Percentiles rank a stretch among this genome's conserved stretches.
These are phyloP conservation scores for Phyllostomus hastatus DNA, from an alignment of 2,113 vertebrate genomes.

Conservation along the genomic window DNA sequence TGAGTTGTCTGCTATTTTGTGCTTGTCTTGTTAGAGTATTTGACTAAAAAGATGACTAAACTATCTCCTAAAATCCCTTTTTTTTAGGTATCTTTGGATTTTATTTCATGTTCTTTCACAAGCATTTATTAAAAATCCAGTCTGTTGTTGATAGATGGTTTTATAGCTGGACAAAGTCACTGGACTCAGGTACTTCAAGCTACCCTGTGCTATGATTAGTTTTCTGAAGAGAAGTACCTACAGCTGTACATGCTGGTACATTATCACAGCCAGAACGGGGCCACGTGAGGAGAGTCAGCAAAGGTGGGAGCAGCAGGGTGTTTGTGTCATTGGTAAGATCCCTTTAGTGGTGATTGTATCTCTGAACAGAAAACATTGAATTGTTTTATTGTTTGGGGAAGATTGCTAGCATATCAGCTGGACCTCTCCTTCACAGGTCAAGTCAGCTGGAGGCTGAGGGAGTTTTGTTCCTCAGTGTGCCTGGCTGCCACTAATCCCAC, in stretches of 20 bases:
- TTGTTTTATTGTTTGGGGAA: background rate
- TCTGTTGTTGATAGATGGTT: background rate
- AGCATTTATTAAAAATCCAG: background rate
- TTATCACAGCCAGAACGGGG: background rate
- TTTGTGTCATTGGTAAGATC: conserved; percentile 1
- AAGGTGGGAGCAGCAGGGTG: background rate
- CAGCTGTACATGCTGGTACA: background rate
- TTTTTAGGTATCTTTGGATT: background rate
- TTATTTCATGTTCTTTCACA: background rate
- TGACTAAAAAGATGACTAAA: background rate
- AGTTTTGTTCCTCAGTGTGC: conserved; percentile 4
- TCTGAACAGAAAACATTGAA: background rate
- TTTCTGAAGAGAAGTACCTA: background rate
- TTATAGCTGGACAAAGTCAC: background rate
- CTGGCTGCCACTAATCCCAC: conserved; percentile 44
- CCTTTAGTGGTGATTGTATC: conserved; percentile 5
- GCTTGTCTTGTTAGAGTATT: background rate
- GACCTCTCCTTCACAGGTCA: background rate
- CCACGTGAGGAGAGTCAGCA: background rate
- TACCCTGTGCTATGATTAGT: background rate
- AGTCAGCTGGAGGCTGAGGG: conserved; percentile 40
- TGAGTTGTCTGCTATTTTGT: background rate
- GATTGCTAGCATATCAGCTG: background rate
- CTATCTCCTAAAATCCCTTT: background rate
- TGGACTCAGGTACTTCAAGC: background rate